These are phyloP conservation scores for Zophobas morio DNA, from an alignment of 1,140 invertebrate genomes.

Conservation along the genomic window DNA sequence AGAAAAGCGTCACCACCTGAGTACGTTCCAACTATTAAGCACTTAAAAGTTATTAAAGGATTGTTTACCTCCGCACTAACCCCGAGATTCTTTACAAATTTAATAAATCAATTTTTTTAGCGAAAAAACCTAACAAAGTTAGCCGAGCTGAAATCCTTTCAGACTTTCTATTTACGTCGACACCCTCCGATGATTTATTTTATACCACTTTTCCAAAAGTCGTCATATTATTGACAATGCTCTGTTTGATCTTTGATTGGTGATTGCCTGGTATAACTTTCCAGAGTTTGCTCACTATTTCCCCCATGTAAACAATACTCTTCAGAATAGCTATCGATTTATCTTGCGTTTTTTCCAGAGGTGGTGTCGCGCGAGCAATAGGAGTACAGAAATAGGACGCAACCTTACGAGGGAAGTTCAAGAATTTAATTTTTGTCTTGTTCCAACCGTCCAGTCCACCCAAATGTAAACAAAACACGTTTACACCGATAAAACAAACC, in stretches of 20 bases:
- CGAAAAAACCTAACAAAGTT: background rate
- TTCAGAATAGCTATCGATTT: background rate
- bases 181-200: slow-evolving; percentile 7
- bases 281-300: background rate
- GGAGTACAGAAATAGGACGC: background rate
- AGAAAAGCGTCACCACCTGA: too few relatives aligned
- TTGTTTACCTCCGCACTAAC: too few relatives aligned
- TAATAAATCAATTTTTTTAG: too few relatives aligned
- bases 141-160: slow-evolving; percentile 13
- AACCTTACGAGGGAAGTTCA: background rate
- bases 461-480: background rate
- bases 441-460: background rate
- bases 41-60: too few relatives aligned
- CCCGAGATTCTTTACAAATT: too few relatives aligned
- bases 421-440: background rate
- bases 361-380: background rate
- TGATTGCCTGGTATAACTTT: slow-evolving; percentile 1
- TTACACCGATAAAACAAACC: background rate
- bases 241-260: slow-evolving; percentile 10
- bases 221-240: slow-evolving; percentile 5
- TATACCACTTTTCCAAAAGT: background rate
- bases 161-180: slow-evolving; percentile 3
- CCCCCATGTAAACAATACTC: slow-evolving; percentile 1
- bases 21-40: too few relatives aligned
- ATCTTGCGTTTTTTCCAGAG: background rate